Evolutionary conservation across 2,797 vertebrate species (phyloP), one percentile per base, ranked within the genome.

Genomic region (Halcyon leucocephala): DNA sequence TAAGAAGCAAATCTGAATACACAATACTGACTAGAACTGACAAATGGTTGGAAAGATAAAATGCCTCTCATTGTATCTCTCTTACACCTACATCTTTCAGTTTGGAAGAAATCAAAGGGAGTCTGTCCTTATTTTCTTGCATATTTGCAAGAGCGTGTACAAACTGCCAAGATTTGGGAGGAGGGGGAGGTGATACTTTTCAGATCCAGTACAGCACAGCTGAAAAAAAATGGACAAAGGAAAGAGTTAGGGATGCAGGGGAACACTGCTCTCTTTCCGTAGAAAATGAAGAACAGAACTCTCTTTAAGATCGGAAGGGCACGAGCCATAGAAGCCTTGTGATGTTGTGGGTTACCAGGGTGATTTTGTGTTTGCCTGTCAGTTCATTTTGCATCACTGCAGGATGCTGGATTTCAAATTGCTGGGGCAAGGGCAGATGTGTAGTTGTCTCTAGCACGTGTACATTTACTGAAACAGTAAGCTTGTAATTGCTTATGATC

Each of bases 1-100:
- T 58, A 90, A 90, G 33, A 94, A 94, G 60, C 54, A 82, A 86
- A 80, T 85, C 76, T 89, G 62, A 84, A 97, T 73, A 65, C 78
- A 33, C 8, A 78, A 9, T 46, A 66, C 55, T 64, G 80, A 82
- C 58, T 82, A 46, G 81, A 91, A 73, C 41, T 82, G 79, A 79
- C 39, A 86, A 95, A 77, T 73, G 31, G 22, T 84, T 88, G 66
- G 90, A 79, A 84, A 69, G 52, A 73, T 82, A 18, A 93, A 77
- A 31, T 84, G 61, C 31, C 41, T 78, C 46, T 84, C 42, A 33
- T 17, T 57, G 29, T 61, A 66, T 67, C 28, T 86, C 48, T 73
- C 48, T 70, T 60, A 90, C 77, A 91, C 81, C 69, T 95, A 90
- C 88, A 90, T 82, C 35, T 92, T 90, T 88, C 73, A 74, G 28